Evolutionary conservation across 1,140 invertebrate species (phyloP).

Genomic region (Brachionus koreanus): DNA sequence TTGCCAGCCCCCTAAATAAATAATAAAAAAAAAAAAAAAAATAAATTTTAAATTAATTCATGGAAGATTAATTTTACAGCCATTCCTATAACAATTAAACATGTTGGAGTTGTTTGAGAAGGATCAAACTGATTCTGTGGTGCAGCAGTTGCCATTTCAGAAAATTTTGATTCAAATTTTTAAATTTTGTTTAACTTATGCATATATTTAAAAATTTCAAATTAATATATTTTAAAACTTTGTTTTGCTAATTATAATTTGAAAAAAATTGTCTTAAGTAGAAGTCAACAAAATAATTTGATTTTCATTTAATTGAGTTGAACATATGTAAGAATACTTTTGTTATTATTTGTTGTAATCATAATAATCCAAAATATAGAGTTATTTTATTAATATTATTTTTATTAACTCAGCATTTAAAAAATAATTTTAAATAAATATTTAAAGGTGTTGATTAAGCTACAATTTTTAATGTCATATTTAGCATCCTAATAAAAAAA

Average conservation of each 20-base stretch:
- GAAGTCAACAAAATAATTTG: neutral
- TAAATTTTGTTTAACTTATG: neutral
- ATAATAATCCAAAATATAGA: no score
- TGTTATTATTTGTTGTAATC: no score
- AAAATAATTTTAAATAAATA: no score
- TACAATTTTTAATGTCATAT: no score
- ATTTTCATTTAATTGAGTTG: no score
- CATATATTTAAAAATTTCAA: neutral
- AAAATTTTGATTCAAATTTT: neutral
- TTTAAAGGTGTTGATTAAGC: no score
- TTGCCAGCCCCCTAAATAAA: slow-evolving; percentile 35
- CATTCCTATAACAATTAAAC: slow-evolving; percentile 40
- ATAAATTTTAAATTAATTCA: neutral
- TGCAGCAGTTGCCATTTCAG: neutral
- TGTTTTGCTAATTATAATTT: neutral
- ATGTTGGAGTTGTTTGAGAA: neutral
- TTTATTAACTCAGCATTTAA: no score
- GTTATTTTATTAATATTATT: no score
- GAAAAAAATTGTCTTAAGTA: neutral
- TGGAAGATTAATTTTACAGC: neutral
- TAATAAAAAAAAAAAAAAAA: no score
- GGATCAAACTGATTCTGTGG: neutral
- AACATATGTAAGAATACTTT: no score
- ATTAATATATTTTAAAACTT: neutral
- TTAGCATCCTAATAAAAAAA: no score